Evolutionary conservation across 2,888 invertebrate species (phyloP).

Genomic region (Pseudeuparius sepicola): DNA sequence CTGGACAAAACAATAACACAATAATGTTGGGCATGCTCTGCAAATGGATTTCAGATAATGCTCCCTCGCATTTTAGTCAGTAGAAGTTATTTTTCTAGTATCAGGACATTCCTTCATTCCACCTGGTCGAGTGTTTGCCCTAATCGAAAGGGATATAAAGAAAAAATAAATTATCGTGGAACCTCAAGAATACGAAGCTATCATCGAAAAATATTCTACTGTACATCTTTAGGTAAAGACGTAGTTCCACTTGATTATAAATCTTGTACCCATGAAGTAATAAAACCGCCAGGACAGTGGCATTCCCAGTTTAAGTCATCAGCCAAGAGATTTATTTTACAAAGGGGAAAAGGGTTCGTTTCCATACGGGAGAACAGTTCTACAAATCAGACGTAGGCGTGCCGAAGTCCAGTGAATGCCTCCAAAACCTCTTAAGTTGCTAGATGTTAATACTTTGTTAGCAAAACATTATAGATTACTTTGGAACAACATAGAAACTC

Average conservation of each 20-base stretch:
- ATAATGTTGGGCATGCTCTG: slow-evolving; percentile 24
- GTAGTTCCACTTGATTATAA: too few species aligned
- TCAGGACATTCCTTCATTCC: slow-evolving; percentile 5
- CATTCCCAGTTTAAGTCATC: slow-evolving; percentile 10
- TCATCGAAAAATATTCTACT: too few species aligned
- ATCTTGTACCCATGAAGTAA: slow-evolving; percentile 2
- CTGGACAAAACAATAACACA: slow-evolving; percentile 30
- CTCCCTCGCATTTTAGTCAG: slow-evolving; percentile 17
- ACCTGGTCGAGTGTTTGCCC: slow-evolving; percentile 1
- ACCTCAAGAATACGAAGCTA: slow-evolving; percentile 1
- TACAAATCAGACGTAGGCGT: background rate
- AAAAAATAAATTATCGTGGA: background rate
- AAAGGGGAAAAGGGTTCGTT: background rate
- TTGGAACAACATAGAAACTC: too few species aligned
- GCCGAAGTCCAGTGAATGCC: background rate
- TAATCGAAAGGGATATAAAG: slow-evolving; percentile 1
- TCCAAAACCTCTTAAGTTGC: too few species aligned
- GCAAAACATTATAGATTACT: slow-evolving; percentile 1
- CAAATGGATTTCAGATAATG: slow-evolving; percentile 21
- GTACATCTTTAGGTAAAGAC: too few species aligned
- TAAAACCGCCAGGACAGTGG: slow-evolving; percentile 11
- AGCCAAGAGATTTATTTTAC: slow-evolving; percentile 2
- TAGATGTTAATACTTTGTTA: too few species aligned
- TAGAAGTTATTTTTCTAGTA: slow-evolving; percentile 20
- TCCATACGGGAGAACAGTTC: background rate